Percentiles rank a stretch among this genome's conserved stretches.
phyloP scores from a whole-genome alignment of 1,140 invertebrate species.

The Diachasmimorpha longicaudata region DNA sequence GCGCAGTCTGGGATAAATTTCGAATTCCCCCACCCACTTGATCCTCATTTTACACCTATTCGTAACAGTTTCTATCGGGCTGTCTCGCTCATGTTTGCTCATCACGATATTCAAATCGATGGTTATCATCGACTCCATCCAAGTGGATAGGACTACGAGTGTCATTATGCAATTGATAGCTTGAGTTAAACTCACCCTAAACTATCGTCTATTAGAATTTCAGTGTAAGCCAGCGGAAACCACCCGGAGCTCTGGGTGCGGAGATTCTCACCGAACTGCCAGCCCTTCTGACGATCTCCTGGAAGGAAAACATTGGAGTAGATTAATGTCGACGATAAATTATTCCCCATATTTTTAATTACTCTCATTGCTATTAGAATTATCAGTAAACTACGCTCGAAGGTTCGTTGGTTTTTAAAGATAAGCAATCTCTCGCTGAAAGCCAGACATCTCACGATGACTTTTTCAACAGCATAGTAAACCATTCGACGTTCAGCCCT shows the following conservation, averaged over 20 bases:
- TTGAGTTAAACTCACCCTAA: constrained; percentile 59
- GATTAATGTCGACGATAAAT: too few relatives aligned
- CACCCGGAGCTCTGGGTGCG: constrained; percentile 88
- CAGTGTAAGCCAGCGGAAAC: constrained; percentile 94
- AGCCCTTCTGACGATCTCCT: constrained; percentile 88
- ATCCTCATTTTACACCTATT: constrained; percentile 11
- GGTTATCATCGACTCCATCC: background rate
- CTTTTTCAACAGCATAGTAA: background rate
- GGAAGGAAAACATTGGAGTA: constrained; percentile 13
- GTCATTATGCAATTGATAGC: constrained; percentile 13
- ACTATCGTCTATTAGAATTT: constrained; percentile 69
- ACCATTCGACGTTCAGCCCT: background rate
- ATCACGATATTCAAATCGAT: background rate
- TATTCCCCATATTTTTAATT: too few relatives aligned
- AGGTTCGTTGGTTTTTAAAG: too few relatives aligned
- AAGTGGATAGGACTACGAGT: constrained; percentile 11
- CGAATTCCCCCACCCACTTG: background rate
- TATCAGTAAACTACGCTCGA: too few relatives aligned
- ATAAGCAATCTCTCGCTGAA: too few relatives aligned
- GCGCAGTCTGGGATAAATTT: constrained; percentile 14
- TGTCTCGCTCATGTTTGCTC: background rate
- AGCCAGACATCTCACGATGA: too few relatives aligned
- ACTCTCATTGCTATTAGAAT: too few relatives aligned
- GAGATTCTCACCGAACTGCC: constrained; percentile 94
- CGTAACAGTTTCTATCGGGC: background rate